phyloP scores from a whole-genome alignment of 2,113 vertebrate species.

The Zosterops hypoxanthus region DNA sequence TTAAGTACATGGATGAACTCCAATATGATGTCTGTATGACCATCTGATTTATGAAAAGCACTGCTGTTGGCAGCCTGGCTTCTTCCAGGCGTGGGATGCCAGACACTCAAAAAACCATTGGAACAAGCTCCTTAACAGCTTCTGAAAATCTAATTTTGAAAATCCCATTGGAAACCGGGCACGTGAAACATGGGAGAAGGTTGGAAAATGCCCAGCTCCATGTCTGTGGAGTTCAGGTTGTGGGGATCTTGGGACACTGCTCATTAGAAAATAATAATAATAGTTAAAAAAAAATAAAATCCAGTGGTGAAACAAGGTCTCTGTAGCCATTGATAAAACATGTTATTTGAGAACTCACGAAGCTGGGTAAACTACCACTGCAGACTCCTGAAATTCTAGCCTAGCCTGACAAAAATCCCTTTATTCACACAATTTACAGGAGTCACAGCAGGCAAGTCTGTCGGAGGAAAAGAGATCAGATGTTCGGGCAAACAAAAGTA shows the following conservation, averaged over 20 bases:
- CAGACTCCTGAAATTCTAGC: constrained; percentile 35
- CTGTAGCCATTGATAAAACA: background rate
- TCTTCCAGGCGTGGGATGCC: background rate
- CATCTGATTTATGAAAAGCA: background rate
- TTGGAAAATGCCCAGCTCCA: background rate
- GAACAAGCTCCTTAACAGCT: constrained; percentile 5
- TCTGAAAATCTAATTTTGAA: constrained; percentile 3
- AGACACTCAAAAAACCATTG: background rate
- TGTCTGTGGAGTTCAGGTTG: background rate
- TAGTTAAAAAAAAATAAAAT: background rate
- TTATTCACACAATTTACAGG: constrained; percentile 51
- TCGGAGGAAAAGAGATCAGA: background rate
- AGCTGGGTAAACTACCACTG: constrained; percentile 46
- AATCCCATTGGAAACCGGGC: background rate
- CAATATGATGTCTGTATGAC: background rate
- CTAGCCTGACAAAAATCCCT: constrained; percentile 8
- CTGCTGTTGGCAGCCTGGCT: background rate
- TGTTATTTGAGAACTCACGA: background rate
- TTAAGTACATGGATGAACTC: background rate
- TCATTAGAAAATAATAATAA: background rate
- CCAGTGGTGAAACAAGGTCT: background rate
- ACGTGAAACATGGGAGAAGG: background rate
- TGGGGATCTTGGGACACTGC: background rate
- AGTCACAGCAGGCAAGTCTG: constrained; percentile 47
- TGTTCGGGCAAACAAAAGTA: background rate